Evolutionary conservation across 2,797 vertebrate genomes (phyloP).

Genomic region (Lindbergichthys nudifrons): DNA sequence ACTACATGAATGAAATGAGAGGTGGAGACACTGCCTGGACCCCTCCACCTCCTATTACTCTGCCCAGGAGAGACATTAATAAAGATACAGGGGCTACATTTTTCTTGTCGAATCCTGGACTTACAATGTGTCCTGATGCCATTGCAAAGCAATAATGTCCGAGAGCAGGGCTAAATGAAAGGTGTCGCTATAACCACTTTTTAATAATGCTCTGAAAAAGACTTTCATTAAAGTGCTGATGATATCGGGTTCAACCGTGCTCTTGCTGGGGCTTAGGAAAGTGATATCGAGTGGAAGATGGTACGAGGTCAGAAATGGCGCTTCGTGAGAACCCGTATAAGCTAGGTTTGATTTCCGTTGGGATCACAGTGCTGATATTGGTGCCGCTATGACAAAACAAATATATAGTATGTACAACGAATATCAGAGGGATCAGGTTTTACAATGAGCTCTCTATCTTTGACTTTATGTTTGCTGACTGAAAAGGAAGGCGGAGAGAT

Average conservation of each 20-base stretch:
- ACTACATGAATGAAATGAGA: constrained; percentile 42
- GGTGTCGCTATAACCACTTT: constrained; percentile 50
- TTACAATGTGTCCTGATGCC: constrained; percentile 39
- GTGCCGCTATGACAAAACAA: constrained; percentile 38
- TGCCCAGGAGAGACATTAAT: constrained; percentile 43
- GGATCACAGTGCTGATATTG: constrained; percentile 53
- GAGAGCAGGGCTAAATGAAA: constrained; percentile 51
- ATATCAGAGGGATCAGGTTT: constrained; percentile 19
- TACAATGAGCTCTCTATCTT: constrained; percentile 12
- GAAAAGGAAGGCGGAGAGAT: constrained; percentile 7
- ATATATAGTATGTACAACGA: constrained; percentile 35
- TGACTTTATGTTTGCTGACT: constrained; percentile 9
- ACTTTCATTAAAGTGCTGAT: constrained; percentile 62
- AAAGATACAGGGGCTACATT: constrained; percentile 22
- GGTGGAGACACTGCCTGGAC: constrained; percentile 23
- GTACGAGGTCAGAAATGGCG: constrained; percentile 26
- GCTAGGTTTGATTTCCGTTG: constrained; percentile 69
- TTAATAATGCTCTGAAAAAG: constrained; percentile 61
- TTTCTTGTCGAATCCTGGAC: constrained; percentile 23
- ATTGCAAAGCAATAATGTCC: constrained; percentile 17
- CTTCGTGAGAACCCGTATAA: constrained; percentile 13
- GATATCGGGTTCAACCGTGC: constrained; percentile 44
- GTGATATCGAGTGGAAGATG: constrained; percentile 45
- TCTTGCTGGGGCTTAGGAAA: constrained; percentile 33
- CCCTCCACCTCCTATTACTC: constrained; percentile 36